Evolutionary conservation across 2,888 invertebrate genomes (phyloP).

Genomic region (Gastrophysa polygoni): DNA sequence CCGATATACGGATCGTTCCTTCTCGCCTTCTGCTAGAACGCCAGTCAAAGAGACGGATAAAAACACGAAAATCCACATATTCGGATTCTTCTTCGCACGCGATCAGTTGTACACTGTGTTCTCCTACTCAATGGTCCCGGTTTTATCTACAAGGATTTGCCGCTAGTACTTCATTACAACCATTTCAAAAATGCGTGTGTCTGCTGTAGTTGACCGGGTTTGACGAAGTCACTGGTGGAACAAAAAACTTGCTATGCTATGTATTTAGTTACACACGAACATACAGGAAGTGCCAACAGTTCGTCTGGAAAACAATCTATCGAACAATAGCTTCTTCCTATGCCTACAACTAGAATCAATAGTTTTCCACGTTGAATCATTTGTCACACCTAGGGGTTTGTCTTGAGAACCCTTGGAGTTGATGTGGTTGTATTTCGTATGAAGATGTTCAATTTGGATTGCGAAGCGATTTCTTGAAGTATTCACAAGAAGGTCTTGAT

Average conservation of each 20-base stretch:
- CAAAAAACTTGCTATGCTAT: constrained; percentile 9
- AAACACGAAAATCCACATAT: constrained; percentile 24
- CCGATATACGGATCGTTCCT: constrained; percentile 65
- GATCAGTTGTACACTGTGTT: constrained; percentile 43
- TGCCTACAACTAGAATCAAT: no score
- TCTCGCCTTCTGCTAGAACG: constrained; percentile 51
- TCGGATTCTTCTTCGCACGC: constrained; percentile 25
- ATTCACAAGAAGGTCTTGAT: no score
- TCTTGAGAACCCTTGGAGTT: no score
- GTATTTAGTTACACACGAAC: no score
- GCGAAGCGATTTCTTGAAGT: no score
- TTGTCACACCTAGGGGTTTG: no score
- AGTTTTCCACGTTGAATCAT: no score
- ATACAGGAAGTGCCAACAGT: no score
- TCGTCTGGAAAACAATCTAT: no score
- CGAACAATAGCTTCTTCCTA: no score
- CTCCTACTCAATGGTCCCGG: constrained; percentile 42
- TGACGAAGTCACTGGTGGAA: constrained; percentile 1
- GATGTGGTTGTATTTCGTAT: no score
- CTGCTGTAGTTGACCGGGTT: constrained; percentile 13
- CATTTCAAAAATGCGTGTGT: constrained; percentile 42
- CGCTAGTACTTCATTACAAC: constrained; percentile 41
- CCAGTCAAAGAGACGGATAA: constrained; percentile 5
- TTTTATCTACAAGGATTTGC: constrained; percentile 49
- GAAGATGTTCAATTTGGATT: no score